Conservation (phyloP, 1,140 invertebrate species). For the Drosophila malerkotliana region DNA sequence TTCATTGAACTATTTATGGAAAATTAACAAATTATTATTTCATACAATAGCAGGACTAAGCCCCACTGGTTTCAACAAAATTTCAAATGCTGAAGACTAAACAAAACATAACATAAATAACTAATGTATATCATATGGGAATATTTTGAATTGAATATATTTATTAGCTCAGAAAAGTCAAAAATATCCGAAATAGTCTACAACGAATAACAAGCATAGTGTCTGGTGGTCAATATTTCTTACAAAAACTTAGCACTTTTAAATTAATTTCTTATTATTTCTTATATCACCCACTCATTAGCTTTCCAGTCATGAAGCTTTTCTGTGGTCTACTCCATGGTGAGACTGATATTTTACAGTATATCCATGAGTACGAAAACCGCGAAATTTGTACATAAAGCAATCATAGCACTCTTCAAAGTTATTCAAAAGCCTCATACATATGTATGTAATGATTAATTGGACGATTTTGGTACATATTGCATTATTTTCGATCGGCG, state of each 20-base stretch:
- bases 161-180: no score
- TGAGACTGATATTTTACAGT: constrained; percentile 10
- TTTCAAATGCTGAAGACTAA: no score
- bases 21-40: not conserved
- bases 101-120: no score
- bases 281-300: constrained; percentile 4
- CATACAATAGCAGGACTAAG: no score
- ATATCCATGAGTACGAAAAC: constrained; percentile 1
- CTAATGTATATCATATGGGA: no score
- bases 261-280: no score
- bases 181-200: no score
- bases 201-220: no score
- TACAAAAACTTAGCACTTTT: no score
- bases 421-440: not conserved
- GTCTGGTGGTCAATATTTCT: no score
- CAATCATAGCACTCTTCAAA: constrained; percentile 22
- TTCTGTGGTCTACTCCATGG: constrained; percentile 20
- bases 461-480: constrained; percentile 37
- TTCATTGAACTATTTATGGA: not conserved
- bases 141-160: no score
- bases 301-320: constrained; percentile 42
- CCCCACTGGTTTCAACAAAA: not conserved
- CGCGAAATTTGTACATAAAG: constrained; percentile 29
- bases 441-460: constrained; percentile 63
- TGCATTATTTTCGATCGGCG: constrained; percentile 32